Conservation (phyloP, 2,113 vertebrate genomes). For the Chamaetylas fuelleborni region DNA sequence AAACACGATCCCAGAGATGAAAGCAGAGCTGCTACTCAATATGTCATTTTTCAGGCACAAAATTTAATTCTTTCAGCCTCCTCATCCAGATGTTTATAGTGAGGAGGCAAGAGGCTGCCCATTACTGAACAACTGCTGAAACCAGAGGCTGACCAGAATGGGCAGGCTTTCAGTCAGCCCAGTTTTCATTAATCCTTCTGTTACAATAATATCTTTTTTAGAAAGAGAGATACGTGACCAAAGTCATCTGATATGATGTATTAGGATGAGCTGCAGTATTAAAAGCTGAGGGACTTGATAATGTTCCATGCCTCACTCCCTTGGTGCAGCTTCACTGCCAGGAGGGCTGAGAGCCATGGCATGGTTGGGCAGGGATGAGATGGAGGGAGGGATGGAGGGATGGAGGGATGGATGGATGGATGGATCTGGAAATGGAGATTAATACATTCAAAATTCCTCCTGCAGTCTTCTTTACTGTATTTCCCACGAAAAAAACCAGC, state of each 20-base stretch:
- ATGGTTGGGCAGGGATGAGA: accelerated
- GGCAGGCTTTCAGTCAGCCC: background rate
- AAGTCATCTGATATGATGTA: background rate
- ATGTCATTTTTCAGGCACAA: conserved; percentile 62
- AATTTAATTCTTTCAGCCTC: conserved; percentile 54
- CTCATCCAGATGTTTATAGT: conserved; percentile 49
- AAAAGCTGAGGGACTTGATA: background rate
- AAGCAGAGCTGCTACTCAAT: conserved; percentile 52
- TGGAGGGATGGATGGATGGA: background rate
- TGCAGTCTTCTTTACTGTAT: background rate
- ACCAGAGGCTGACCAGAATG: background rate
- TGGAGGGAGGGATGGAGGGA: background rate
- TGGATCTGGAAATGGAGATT: background rate
- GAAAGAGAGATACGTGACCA: background rate
- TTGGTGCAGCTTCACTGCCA: background rate
- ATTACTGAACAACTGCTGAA: conserved; percentile 38
- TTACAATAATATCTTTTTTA: background rate
- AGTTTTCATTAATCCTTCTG: conserved; percentile 11
- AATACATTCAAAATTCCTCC: background rate
- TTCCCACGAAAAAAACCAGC: background rate
- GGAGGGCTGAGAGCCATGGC: background rate
- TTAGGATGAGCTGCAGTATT: background rate
- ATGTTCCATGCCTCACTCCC: background rate
- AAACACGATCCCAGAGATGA: conserved; percentile 61
- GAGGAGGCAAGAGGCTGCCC: conserved; percentile 4